These are phyloP conservation scores for Hylaea fasciaria DNA, from an alignment of 2,888 invertebrate genomes.

Conservation along the genomic window DNA sequence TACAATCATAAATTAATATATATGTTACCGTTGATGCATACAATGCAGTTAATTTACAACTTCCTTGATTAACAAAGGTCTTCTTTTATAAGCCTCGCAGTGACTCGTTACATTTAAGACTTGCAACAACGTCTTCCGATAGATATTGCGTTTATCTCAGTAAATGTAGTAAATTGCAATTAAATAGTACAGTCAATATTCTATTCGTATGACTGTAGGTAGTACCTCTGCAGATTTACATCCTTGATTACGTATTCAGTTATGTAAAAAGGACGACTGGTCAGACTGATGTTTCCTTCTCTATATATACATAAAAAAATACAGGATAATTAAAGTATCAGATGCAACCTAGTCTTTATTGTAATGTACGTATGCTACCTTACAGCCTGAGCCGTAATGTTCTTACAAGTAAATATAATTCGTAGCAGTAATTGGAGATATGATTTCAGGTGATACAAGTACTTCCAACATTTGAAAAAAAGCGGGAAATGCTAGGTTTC, in stretches of 20 bases:
- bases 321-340: background rate
- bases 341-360: too few species aligned
- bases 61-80: too few species aligned
- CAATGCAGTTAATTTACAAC: too few species aligned
- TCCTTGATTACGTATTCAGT: constrained; percentile 56
- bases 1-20: background rate
- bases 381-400: background rate
- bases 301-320: constrained; percentile 13
- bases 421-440: too few species aligned
- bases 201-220: constrained; percentile 36
- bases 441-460: too few species aligned
- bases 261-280: constrained; percentile 55
- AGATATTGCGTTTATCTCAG: constrained; percentile 35
- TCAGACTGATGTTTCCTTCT: constrained; percentile 47
- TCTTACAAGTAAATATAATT: too few species aligned
- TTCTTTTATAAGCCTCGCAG: background rate
- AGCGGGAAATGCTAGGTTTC: too few species aligned
- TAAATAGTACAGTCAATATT: constrained; percentile 36
- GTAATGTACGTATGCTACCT: background rate
- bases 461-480: too few species aligned
- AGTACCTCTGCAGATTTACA: constrained; percentile 33
- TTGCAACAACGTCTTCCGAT: constrained; percentile 22
- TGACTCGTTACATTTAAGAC: constrained; percentile 2
- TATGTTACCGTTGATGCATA: too few species aligned
- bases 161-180: constrained; percentile 26